Base-by-base conservation (phyloP, 2,888 invertebrate genomes). In the Chaitophorus viminalis region DNA sequence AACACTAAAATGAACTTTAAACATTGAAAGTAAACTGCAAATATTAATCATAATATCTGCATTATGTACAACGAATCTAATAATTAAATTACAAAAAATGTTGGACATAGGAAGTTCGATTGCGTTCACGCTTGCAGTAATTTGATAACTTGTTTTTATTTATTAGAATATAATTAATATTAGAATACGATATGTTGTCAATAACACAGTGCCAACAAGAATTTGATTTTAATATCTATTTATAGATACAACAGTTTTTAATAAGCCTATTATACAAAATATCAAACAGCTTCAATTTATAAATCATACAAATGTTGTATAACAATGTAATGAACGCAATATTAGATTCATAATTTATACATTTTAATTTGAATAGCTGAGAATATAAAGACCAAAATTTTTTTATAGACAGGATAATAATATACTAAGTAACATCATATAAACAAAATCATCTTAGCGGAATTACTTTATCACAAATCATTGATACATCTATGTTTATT, bases 71-170 rank as follows among this genome's bases (percentile, higher is more conserved):
- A 25, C 25, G 25, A 77, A 52, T 11, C 39, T 39, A 3, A 29
- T 52, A 52, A 31, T 54, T 31, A 33, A 54, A 54, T 77, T 78
- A 78, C 54, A 60, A 60, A 60, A 60, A 60, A 60, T 52, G 25
- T 25, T 25, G 18, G 3, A 3, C 6, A 60, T 60, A 60, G 25
- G 21, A 21, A 60, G 25, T 60, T 25, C 18, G 21, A 54, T 54
- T 54, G 6, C 21, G 11, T 52, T 52, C 17, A 52, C 52, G 9
- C 17, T 5, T 60, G 14, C 46, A 14, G 25, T 60, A 21, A 60
- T 60, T 60, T 60, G 60, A 60, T 60, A 60, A 60, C 60, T 60
- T 60, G 60, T 60, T 60, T 60, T 60, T 60, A 60, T 60, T 60
- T 60, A 60, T 6, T 21, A 60, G 25, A 60, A 60, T 60, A 54